Percentiles rank a stretch among this genome's conserved stretches.
Evolutionary conservation across 2,113 vertebrate genomes (phyloP).

Genomic region (Psephotus haematonotus): DNA sequence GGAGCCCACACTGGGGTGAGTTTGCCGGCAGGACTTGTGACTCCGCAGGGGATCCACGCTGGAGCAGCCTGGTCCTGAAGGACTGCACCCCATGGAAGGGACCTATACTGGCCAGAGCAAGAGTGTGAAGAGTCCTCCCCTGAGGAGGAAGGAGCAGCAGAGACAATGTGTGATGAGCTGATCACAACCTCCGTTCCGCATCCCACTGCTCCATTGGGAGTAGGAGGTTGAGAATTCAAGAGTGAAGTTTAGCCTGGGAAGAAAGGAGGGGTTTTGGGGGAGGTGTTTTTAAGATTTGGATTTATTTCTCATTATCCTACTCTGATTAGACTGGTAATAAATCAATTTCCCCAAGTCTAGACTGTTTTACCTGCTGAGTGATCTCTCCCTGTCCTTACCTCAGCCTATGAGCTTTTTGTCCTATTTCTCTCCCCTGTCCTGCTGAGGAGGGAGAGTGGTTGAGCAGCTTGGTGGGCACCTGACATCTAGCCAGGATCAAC

Average conservation of each 20-base stretch:
- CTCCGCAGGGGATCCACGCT: background rate
- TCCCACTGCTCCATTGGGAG: rapidly evolving
- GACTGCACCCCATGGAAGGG: background rate
- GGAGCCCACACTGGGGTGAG: background rate
- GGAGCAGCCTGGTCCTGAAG: background rate
- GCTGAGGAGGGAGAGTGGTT: background rate
- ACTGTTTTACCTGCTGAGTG: background rate
- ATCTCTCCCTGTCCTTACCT: background rate
- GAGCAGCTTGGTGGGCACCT: background rate
- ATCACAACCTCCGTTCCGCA: rapidly evolving
- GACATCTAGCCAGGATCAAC: background rate
- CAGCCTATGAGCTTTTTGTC: rapidly evolving
- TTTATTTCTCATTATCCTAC: background rate
- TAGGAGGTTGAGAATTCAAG: background rate
- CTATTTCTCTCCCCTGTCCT: background rate
- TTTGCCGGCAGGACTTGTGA: background rate
- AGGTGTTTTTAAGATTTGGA: background rate
- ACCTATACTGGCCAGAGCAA: rapidly evolving
- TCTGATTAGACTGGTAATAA: background rate
- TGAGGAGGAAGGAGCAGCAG: background rate
- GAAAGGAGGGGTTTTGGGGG: background rate
- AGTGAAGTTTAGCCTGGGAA: background rate
- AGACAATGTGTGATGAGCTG: background rate
- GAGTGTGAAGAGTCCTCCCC: background rate
- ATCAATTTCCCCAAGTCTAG: background rate